phyloP scores from a whole-genome alignment of 2,888 invertebrate genomes.

The Patella ulyssiponensis region DNA sequence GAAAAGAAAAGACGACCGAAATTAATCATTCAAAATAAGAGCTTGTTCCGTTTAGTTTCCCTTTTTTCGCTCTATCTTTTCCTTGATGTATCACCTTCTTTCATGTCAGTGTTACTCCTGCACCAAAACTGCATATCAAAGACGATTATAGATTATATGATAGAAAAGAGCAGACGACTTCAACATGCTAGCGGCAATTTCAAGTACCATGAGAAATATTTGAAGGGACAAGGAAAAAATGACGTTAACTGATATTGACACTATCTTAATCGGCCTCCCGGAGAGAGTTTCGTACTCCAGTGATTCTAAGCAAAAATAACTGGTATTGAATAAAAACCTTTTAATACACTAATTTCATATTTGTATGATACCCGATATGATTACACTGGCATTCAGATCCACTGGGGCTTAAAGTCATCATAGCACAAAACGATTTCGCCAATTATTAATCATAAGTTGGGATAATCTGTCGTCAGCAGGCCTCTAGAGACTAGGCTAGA shows the following conservation, averaged over 20 bases:
- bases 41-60: no score
- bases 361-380: no score
- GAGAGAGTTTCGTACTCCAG: not conserved
- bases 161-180: not conserved
- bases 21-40: no score
- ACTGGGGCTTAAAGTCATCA: no score
- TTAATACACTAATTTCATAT: no score
- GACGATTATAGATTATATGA: slow-evolving; percentile 2
- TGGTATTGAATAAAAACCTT: no score
- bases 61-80: not conserved
- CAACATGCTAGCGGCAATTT: not conserved
- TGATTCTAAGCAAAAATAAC: not conserved
- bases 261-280: not conserved
- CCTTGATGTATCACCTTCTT: not conserved
- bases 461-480: no score
- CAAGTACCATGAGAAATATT: not conserved
- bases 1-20: no score
- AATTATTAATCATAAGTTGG: no score
- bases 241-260: not conserved
- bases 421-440: no score
- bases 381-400: no score
- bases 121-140: not conserved
- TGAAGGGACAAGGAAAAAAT: slow-evolving; percentile 2
- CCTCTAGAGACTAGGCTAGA: no score
- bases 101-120: slow-evolving; percentile 5